phyloP scores from a whole-genome alignment of 2,888 invertebrate genomes.

The Dichetophora obliterata region DNA sequence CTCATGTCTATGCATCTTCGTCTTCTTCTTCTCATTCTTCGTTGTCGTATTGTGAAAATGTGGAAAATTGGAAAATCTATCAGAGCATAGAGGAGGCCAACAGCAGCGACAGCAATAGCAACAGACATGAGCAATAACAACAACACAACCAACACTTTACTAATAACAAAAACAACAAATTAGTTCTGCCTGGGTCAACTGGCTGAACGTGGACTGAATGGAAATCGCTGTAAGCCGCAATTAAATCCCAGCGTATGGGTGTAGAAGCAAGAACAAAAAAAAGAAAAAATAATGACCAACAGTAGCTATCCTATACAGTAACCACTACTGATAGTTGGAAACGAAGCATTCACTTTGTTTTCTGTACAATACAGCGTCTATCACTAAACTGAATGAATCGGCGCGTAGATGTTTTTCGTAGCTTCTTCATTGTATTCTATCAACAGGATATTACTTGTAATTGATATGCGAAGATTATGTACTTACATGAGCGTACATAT shows the following conservation, averaged over 20 bases:
- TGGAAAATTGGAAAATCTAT: constrained; percentile 23
- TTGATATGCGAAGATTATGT: too few species aligned
- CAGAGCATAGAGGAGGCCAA: constrained; percentile 20
- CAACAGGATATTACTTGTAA: too few species aligned
- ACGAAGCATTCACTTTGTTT: too few species aligned
- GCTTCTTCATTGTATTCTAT: too few species aligned
- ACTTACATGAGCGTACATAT: too few species aligned
- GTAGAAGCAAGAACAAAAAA: neutral
- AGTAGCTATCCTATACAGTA: neutral
- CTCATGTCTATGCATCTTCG: neutral
- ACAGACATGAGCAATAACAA: neutral
- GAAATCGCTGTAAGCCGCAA: neutral
- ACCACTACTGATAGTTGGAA: too few species aligned
- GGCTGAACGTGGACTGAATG: neutral
- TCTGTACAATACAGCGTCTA: too few species aligned
- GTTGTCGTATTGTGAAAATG: neutral
- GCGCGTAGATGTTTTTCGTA: too few species aligned
- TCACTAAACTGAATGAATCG: too few species aligned
- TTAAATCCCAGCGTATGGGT: neutral
- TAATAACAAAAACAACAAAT: constrained; percentile 6
- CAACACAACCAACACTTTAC: neutral
- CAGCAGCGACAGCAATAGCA: neutral
- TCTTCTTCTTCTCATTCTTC: neutral
- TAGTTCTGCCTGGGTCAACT: constrained; percentile 25
- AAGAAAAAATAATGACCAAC: neutral